A percentile compares a stretch with the other conserved stretches of the same genome.
Evolutionary conservation across 2,113 vertebrate species (phyloP).

Genomic region (Atrichornis clamosus): DNA sequence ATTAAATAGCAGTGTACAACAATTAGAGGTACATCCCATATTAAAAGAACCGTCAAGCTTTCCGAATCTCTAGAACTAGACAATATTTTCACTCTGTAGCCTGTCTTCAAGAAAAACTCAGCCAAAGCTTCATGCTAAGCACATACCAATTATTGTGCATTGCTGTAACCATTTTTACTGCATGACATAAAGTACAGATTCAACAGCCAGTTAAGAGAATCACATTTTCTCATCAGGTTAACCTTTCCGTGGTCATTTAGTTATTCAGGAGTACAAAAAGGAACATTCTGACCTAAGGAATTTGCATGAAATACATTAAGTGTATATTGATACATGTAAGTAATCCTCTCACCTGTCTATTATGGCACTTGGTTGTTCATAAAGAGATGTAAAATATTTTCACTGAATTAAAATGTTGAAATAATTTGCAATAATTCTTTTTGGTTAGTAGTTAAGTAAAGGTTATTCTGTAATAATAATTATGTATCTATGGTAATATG

Average conservation of each 20-base stretch:
- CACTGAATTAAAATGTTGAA: not conserved
- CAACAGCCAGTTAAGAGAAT: not conserved
- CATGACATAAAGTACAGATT: not conserved
- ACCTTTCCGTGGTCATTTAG: not conserved
- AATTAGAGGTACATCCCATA: not conserved
- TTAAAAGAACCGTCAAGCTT: not conserved
- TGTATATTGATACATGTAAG: not conserved
- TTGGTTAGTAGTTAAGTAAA: not conserved
- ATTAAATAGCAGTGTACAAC: not conserved
- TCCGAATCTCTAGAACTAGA: not conserved
- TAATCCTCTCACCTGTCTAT: not conserved
- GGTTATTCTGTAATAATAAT: constrained; percentile 8
- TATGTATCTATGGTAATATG: not conserved
- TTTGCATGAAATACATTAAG: not conserved
- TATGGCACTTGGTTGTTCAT: not conserved
- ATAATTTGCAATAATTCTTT: not conserved
- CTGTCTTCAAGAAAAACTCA: not conserved
- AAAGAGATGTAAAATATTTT: not conserved
- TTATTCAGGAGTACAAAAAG: not conserved
- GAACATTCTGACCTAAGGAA: not conserved
- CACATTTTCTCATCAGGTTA: not conserved
- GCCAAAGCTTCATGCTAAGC: not conserved
- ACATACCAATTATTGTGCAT: not conserved
- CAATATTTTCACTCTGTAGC: not conserved
- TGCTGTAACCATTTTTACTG: not conserved